Evolutionary conservation across 2,797 vertebrate species (phyloP).

Genomic region (Loris lydekkerianus): DNA sequence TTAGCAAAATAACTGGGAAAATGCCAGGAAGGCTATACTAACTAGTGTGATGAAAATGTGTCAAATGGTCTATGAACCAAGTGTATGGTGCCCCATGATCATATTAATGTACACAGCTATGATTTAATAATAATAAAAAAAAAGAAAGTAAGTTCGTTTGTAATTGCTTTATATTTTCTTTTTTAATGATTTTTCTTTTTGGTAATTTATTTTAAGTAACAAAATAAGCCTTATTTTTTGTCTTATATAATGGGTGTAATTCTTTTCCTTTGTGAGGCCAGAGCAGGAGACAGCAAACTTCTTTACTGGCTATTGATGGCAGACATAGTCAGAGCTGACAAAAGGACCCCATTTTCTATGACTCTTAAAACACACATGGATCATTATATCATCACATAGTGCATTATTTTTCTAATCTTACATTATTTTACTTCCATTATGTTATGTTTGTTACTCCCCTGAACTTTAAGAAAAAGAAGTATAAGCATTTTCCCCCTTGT

Average conservation of each 20-base stretch:
- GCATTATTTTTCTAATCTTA: not conserved
- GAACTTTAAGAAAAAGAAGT: constrained; percentile 52
- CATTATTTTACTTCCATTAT: not conserved
- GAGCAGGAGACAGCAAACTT: not conserved
- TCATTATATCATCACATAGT: not conserved
- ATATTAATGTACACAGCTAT: no score
- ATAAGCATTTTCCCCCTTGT: not conserved
- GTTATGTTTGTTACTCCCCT: not conserved
- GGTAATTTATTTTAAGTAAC: not conserved
- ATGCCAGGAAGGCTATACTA: no score
- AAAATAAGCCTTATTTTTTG: not conserved
- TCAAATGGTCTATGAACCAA: no score
- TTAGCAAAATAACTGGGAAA: no score
- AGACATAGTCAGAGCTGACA: not conserved
- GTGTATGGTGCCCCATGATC: no score
- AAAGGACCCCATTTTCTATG: not conserved
- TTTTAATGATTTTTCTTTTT: not conserved
- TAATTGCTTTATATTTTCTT: not conserved
- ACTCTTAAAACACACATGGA: not conserved
- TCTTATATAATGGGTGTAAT: not conserved
- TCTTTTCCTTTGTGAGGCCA: not conserved
- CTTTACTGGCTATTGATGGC: not conserved
- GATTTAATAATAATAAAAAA: no score
- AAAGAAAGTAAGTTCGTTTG: not conserved
- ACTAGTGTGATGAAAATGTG: no score